Evolutionary conservation across 2,797 vertebrate genomes (phyloP).

Genomic region (Poeciliopsis gracilis): DNA sequence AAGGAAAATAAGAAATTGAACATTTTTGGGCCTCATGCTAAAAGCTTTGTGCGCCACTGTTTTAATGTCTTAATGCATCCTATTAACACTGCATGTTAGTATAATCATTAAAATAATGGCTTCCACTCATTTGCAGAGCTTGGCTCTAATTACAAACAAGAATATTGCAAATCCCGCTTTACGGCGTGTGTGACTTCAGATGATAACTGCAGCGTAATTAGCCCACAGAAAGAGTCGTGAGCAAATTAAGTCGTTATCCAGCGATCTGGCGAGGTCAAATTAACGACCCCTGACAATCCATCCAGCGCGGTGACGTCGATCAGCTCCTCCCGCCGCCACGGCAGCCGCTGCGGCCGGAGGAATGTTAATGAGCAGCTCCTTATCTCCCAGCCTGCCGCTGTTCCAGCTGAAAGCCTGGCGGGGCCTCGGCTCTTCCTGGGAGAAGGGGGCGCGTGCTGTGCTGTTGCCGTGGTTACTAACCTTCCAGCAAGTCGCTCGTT

Average conservation of each 20-base stretch:
- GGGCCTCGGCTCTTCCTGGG: conserved; percentile 10
- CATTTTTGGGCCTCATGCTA: too few species aligned
- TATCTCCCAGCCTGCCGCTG: conserved; percentile 25
- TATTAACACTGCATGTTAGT: too few species aligned
- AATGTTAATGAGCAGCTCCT: conserved; percentile 44
- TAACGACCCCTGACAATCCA: conserved; percentile 40
- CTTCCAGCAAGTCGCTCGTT: background rate
- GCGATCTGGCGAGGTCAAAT: conserved; percentile 34
- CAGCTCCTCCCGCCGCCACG: conserved; percentile 62
- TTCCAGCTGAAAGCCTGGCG: conserved; percentile 28
- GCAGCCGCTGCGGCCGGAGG: conserved; percentile 45
- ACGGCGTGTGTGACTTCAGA: background rate
- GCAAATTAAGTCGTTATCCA: conserved; percentile 44
- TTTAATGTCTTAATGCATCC: background rate
- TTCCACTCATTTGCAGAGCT: background rate
- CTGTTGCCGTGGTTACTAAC: conserved; percentile 61
- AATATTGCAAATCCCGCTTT: background rate
- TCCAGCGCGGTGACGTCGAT: conserved; percentile 32
- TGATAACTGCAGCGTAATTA: background rate
- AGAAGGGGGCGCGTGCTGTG: conserved; percentile 41
- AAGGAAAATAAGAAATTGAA: too few species aligned
- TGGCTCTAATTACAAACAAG: conserved; percentile 4
- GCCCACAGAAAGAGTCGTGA: conserved; percentile 16
- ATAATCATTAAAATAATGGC: background rate
- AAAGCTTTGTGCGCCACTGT: background rate